Evolutionary conservation across 2,113 vertebrate species (phyloP).

Genomic region (Lathamus discolor): DNA sequence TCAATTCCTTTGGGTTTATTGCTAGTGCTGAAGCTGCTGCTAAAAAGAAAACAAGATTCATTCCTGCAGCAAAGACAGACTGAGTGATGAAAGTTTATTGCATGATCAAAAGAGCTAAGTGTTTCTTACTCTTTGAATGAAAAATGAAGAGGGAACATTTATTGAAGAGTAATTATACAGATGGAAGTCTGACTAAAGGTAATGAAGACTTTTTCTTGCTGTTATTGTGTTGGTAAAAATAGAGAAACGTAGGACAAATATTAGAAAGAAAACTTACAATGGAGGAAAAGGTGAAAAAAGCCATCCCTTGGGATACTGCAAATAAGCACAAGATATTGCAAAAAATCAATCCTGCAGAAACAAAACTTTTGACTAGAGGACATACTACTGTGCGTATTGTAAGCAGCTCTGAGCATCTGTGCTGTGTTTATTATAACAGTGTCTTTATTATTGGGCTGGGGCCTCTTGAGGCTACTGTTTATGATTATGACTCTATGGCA

Average conservation of each 20-base stretch:
- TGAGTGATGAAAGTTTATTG: neutral
- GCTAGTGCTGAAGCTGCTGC: neutral
- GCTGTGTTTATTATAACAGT: slow-evolving; percentile 27
- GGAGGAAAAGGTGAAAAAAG: neutral
- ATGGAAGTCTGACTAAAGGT: neutral
- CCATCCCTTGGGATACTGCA: neutral
- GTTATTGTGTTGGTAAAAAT: neutral
- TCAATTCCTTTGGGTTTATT: neutral
- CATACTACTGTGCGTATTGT: neutral
- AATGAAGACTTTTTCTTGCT: neutral
- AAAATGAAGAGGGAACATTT: neutral
- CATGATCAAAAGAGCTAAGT: neutral
- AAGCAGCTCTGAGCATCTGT: slow-evolving; percentile 34
- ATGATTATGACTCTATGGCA: neutral
- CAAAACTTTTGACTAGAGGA: neutral
- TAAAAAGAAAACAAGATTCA: neutral
- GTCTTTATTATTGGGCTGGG: neutral
- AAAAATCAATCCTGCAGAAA: neutral
- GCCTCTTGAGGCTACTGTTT: neutral
- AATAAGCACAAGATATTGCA: neutral
- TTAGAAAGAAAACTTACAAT: neutral
- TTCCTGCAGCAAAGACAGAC: neutral
- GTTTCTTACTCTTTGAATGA: neutral
- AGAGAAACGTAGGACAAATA: neutral
- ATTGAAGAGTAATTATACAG: neutral